phyloP scores from a whole-genome alignment of 2,888 invertebrate genomes.

The Chesias legatella region DNA sequence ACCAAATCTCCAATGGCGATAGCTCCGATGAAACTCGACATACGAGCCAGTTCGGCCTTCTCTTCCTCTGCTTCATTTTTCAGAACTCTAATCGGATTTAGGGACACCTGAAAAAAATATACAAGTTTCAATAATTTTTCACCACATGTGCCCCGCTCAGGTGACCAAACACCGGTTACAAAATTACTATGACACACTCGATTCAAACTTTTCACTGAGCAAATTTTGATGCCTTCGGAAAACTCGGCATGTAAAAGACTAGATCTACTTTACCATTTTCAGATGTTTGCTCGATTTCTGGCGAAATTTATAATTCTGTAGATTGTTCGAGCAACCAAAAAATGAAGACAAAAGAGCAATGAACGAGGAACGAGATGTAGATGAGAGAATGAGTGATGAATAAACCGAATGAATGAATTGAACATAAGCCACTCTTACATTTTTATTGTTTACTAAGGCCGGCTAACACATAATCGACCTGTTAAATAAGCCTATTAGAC shows the following conservation, averaged over 20 bases:
- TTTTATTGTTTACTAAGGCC: too few relatives aligned
- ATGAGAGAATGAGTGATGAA: background rate
- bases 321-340: conserved; percentile 1
- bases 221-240: background rate
- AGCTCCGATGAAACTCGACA: conserved; percentile 99
- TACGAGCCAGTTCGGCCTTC: conserved; percentile 96
- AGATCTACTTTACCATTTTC: conserved; percentile 11
- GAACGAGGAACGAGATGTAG: background rate
- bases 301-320: conserved; percentile 1
- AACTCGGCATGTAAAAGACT: conserved; percentile 8
- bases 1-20: conserved; percentile 99
- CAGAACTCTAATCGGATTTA: conserved; percentile 96
- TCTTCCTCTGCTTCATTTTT: conserved; percentile 99
- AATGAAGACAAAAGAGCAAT: conserved; percentile 5
- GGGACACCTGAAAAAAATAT: conserved; percentile 82
- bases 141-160: conserved; percentile 49
- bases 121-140: conserved; percentile 24
- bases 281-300: conserved; percentile 9
- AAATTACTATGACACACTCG: conserved; percentile 22
- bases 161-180: conserved; percentile 40
- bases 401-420: too few relatives aligned
- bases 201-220: background rate
- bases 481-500: too few relatives aligned
- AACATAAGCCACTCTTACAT: too few relatives aligned
- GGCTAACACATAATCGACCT: too few relatives aligned